Percentiles rank a stretch among this genome's conserved stretches.
These are phyloP conservation scores for Nyleta sp. DNA, from an alignment of 2,888 invertebrate genomes.

Conservation along the genomic window DNA sequence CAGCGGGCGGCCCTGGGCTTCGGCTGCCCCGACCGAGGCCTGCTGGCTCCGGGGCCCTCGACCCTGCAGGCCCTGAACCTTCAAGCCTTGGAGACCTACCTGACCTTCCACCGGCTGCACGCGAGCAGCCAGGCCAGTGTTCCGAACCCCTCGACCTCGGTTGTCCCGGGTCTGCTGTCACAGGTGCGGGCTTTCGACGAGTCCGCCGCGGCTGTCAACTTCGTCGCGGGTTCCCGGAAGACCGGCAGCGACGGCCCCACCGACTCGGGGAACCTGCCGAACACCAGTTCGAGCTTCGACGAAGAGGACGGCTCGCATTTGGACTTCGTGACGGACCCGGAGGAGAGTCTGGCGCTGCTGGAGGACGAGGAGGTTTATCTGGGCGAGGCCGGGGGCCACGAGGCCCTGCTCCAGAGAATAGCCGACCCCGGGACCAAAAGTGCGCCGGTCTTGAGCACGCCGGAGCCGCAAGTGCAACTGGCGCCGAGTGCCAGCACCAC, in stretches of 20 bases:
- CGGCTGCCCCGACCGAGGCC: constrained; percentile 66
- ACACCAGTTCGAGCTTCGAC: constrained; percentile 65
- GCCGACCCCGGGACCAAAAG: constrained; percentile 68
- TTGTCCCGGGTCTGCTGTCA: constrained; percentile 79
- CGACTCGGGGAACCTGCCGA: constrained; percentile 74
- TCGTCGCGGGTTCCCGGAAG: too few species aligned
- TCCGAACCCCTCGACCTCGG: constrained; percentile 71
- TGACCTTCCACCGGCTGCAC: constrained; percentile 90
- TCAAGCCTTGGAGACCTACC: constrained; percentile 93
- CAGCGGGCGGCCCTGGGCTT: constrained; percentile 88
- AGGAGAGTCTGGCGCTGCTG: constrained; percentile 89
- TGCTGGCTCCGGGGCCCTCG: constrained; percentile 91
- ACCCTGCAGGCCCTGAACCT: constrained; percentile 93
- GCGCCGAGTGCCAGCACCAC: constrained; percentile 72
- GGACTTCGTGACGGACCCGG: constrained; percentile 81
- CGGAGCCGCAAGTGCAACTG: constrained; percentile 52
- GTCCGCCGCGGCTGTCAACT: too few species aligned
- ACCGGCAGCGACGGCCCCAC: constrained; percentile 33
- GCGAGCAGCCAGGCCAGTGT: constrained; percentile 85
- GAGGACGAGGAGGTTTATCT: constrained; percentile 89
- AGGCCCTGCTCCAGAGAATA: constrained; percentile 77
- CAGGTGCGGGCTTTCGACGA: constrained; percentile 29
- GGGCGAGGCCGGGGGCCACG: constrained; percentile 79
- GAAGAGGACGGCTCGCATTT: constrained; percentile 75
- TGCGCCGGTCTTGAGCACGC: constrained; percentile 16